phyloP scores from a whole-genome alignment of 2,888 invertebrate species.

The Orthosia cruda region DNA sequence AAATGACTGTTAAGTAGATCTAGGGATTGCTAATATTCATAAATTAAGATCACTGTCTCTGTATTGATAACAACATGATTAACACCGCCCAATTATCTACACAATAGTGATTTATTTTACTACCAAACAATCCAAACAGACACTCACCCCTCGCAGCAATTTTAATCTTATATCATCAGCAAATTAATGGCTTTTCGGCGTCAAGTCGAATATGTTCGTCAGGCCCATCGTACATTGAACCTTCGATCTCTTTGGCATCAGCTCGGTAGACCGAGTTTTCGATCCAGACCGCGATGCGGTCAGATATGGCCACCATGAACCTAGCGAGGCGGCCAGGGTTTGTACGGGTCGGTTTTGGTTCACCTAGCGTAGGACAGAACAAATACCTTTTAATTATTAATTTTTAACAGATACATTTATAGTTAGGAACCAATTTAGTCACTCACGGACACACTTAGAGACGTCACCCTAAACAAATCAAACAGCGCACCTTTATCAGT shows the following conservation, averaged over 20 bases:
- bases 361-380: constrained; percentile 74
- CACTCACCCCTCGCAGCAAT: constrained; percentile 39
- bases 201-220: constrained; percentile 87
- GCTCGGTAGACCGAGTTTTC: constrained; percentile 89
- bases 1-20: constrained; percentile 1
- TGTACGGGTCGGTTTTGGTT: constrained; percentile 87
- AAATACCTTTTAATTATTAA: neutral
- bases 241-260: constrained; percentile 82
- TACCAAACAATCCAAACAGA: neutral
- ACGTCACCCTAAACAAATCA: too few species aligned
- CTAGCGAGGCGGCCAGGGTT: constrained; percentile 87
- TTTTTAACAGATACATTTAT: neutral
- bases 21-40: constrained; percentile 5
- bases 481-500: too few species aligned
- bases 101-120: neutral
- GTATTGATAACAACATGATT: neutral
- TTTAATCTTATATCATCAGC: constrained; percentile 48
- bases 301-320: constrained; percentile 91
- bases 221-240: constrained; percentile 61
- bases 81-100: neutral
- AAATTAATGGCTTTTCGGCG: constrained; percentile 80
- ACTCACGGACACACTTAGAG: too few species aligned
- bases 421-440: too few species aligned
- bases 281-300: constrained; percentile 90
- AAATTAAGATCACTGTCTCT: constrained; percentile 11